A percentile compares a stretch with the other conserved stretches of the same genome.
Evolutionary conservation across 2,888 invertebrate species (phyloP).

Genomic region (Incurvaria masculella): DNA sequence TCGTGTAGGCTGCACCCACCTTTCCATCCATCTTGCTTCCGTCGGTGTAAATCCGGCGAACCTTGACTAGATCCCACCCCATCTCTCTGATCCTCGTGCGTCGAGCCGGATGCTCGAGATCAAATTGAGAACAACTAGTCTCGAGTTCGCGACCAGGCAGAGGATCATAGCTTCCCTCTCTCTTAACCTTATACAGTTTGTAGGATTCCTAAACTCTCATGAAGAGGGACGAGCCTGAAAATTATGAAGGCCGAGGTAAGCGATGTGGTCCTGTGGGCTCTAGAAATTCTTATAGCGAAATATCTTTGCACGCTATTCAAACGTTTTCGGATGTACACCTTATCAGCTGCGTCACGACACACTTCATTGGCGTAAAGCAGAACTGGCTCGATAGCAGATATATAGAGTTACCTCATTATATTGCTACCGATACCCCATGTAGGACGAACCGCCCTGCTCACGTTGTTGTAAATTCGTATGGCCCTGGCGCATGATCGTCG

Average conservation of each 20-base stretch:
- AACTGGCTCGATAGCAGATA: constrained; percentile 6
- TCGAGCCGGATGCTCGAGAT: not conserved
- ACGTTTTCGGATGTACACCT: no score
- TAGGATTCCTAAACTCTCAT: no score
- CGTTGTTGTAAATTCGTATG: constrained; percentile 1
- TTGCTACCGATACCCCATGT: constrained; percentile 8
- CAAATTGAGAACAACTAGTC: not conserved
- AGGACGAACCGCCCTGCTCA: constrained; percentile 1
- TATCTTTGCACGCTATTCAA: no score
- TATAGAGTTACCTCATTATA: constrained; percentile 3
- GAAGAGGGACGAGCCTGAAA: no score
- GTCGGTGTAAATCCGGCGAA: constrained; percentile 12
- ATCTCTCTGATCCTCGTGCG: not conserved
- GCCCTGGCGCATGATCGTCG: constrained; percentile 1
- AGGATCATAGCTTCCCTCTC: not conserved
- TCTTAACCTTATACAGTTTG: not conserved
- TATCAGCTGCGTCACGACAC: constrained; percentile 8
- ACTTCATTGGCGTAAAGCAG: constrained; percentile 9
- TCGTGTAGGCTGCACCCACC: constrained; percentile 4
- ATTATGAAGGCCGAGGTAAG: no score
- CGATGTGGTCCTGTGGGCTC: no score
- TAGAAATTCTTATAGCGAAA: no score
- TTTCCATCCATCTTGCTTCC: constrained; percentile 9
- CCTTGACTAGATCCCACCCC: not conserved
- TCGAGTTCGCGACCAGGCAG: not conserved